These are phyloP conservation scores for Megalurothrips usitatus DNA, from an alignment of 2,888 invertebrate species.

Conservation along the genomic window DNA sequence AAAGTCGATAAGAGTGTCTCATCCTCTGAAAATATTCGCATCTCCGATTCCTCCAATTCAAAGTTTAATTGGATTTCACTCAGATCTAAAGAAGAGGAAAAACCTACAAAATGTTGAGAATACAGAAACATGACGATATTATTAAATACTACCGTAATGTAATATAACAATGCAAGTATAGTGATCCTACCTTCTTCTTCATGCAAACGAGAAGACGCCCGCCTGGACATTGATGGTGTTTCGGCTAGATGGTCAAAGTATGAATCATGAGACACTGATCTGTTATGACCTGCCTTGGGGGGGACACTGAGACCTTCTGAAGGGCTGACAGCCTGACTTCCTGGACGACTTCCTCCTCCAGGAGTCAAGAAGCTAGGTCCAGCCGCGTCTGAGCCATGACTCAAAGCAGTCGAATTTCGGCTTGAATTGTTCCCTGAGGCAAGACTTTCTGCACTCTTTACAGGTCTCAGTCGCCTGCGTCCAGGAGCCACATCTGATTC, in stretches of 20 bases:
- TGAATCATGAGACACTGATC: constrained; percentile 85
- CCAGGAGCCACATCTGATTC: constrained; percentile 47
- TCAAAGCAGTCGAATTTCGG: constrained; percentile 36
- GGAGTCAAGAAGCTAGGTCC: background rate
- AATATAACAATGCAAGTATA: background rate
- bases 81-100: constrained; percentile 58
- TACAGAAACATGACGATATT: background rate
- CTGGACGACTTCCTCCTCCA: background rate
- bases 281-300: constrained; percentile 47
- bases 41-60: constrained; percentile 78
- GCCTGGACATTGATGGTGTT: constrained; percentile 40
- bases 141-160: background rate
- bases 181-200: constrained; percentile 34
- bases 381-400: constrained; percentile 30
- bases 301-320: background rate
- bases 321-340: constrained; percentile 3
- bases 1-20: constrained; percentile 56
- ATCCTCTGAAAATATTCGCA: constrained; percentile 85
- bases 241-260: constrained; percentile 79
- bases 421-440: constrained; percentile 45
- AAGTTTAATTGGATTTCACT: constrained; percentile 81
- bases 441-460: constrained; percentile 67
- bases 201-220: constrained; percentile 3
- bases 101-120: constrained; percentile 41
- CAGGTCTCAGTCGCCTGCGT: constrained; percentile 56